phyloP scores from a whole-genome alignment of 2,113 vertebrate genomes.

The Tachuris rubrigastra region DNA sequence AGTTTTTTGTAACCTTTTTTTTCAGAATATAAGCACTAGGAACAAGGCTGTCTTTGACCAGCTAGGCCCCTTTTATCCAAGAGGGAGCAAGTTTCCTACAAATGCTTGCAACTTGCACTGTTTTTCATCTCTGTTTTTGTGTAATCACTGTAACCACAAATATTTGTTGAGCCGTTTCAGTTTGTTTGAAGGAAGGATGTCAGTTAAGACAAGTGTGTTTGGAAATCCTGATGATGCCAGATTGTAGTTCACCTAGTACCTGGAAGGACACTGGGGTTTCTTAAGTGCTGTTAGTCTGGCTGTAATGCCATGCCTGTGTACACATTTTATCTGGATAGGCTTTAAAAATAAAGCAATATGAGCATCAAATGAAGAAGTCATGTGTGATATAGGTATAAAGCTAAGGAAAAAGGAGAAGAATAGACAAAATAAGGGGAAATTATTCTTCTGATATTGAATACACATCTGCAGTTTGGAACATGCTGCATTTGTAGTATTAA shows the following conservation, averaged over 20 bases:
- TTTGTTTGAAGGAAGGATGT: neutral
- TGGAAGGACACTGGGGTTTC: neutral
- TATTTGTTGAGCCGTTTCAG: neutral
- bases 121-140: neutral
- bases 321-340: neutral
- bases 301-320: neutral
- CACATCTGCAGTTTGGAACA: neutral
- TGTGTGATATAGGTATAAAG: neutral
- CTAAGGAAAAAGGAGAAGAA: neutral
- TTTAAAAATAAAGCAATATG: neutral
- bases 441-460: neutral
- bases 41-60: neutral
- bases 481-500: neutral
- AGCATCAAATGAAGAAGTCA: neutral
- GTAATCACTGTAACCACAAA: neutral
- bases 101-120: neutral
- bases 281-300: neutral
- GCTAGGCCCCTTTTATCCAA: neutral
- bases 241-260: neutral
- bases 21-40: neutral
- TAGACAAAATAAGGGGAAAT: neutral
- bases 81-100: neutral
- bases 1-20: neutral
- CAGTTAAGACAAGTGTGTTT: neutral
- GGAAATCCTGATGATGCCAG: neutral